These are phyloP conservation scores for Baccha elongata DNA, from an alignment of 2,888 invertebrate genomes.

Conservation along the genomic window DNA sequence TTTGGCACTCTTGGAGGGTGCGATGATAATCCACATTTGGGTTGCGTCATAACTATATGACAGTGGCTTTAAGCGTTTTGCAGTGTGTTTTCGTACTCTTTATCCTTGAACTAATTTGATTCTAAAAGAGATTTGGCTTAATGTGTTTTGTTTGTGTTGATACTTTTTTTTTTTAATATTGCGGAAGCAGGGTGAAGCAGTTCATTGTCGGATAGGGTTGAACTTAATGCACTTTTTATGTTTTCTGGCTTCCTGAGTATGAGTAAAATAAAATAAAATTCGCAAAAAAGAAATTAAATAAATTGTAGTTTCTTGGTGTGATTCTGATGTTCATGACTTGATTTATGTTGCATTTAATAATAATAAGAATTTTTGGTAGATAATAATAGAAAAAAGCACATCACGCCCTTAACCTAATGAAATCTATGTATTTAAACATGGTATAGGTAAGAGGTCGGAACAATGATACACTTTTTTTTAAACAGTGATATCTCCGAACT, in stretches of 20 bases:
- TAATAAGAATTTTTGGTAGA: too few relatives aligned
- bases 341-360: too few relatives aligned
- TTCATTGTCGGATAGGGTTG: slow-evolving; percentile 8
- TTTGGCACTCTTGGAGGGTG: slow-evolving; percentile 3
- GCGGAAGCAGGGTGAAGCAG: background rate
- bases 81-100: slow-evolving; percentile 17
- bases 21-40: slow-evolving; percentile 19
- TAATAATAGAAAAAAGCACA: too few relatives aligned
- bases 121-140: slow-evolving; percentile 36
- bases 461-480: too few relatives aligned
- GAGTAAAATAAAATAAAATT: too few relatives aligned
- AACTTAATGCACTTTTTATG: background rate
- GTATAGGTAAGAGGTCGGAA: too few relatives aligned
- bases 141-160: slow-evolving; percentile 30
- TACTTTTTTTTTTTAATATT: background rate
- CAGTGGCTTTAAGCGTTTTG: slow-evolving; percentile 45
- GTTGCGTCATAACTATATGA: slow-evolving; percentile 13
- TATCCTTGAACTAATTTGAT: slow-evolving; percentile 54
- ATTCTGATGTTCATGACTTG: background rate
- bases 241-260: background rate
- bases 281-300: too few relatives aligned
- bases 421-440: too few relatives aligned
- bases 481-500: too few relatives aligned
- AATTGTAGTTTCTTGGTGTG: too few relatives aligned
- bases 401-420: too few relatives aligned